Evolutionary conservation across 2,888 invertebrate species (phyloP).

Genomic region (Dynastes grantii): DNA sequence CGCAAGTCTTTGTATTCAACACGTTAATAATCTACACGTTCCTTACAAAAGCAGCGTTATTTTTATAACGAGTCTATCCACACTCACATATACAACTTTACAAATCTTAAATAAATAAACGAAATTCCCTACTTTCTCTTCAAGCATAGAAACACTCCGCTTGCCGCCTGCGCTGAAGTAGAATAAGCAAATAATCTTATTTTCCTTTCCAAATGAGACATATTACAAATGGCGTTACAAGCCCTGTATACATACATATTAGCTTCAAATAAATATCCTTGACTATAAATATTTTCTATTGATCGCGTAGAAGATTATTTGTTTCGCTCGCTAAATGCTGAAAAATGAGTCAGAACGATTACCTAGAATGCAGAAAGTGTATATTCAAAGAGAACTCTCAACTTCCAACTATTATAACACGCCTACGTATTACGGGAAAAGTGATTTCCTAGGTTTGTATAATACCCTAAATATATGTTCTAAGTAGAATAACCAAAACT

Average conservation of each 20-base stretch:
- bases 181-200: conserved; percentile 2
- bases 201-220: not conserved
- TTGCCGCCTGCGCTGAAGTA: not conserved
- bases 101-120: not conserved
- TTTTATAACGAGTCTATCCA: not conserved
- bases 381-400: not conserved
- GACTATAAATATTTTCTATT: conserved; percentile 12
- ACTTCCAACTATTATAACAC: not conserved
- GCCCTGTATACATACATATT: not conserved
- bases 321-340: not conserved
- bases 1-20: not conserved
- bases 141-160: not conserved
- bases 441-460: not conserved
- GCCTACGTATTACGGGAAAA: not conserved
- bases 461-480: not conserved
- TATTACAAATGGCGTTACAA: not conserved
- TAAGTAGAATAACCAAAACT: too few species aligned
- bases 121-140: not conserved
- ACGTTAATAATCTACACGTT: not conserved
- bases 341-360: not conserved
- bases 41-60: not conserved
- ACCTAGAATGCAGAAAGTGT: not conserved
- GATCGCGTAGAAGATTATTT: not conserved
- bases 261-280: not conserved
- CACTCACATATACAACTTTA: not conserved